Base-by-base conservation (phyloP, 2,113 vertebrate species). In the Anser cygnoides region DNA sequence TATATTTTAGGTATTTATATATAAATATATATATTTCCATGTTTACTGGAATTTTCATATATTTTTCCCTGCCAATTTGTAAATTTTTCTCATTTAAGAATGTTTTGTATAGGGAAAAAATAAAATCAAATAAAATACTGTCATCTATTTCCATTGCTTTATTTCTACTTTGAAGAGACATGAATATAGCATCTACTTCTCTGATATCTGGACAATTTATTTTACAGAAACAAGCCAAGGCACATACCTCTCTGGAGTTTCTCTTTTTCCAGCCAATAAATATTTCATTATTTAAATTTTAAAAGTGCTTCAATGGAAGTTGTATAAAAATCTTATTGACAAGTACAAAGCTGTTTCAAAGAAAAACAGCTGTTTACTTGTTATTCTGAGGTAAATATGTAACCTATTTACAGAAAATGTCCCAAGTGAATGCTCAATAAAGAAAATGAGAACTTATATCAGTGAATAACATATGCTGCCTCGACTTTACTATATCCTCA, bases 41-140 rank as follows among this genome's bases (percentile, higher is more conserved):
- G 4, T 6, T 61, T 65, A 50, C 9, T 21, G 3, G 0, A 54
- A 33, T 13, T 59, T 65, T 33, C 28, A 2, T n/a, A 33, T 0
- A 5, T 43, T 57, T 46, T 62, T 31, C 19, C 19, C 13, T 67
- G 10, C 11, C 49, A 17, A 13, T 67, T 72, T 86, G 9, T 43
- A 84, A 46, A 1, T 28, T 73, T 43, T 73, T 44, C 31, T 57
- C 23, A 25, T 68, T 41, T 70, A 58, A 2, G 5, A 70, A 59
- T 59, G 25, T 11, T 65, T 25, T 58, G 11, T 46, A 63, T 28
- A 39, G 28, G 18, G 13, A 55, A 39, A 84, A 66, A 61, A 46
- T 46, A 46, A 46, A 46, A 46, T 21, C 46, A 46, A 46, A 46
- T 46, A 46, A 71, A 76, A 28, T 50, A 2, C 4, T 72, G 11